Conservation (phyloP, 2,113 vertebrate genomes). For the Xenopus borealis region DNA sequence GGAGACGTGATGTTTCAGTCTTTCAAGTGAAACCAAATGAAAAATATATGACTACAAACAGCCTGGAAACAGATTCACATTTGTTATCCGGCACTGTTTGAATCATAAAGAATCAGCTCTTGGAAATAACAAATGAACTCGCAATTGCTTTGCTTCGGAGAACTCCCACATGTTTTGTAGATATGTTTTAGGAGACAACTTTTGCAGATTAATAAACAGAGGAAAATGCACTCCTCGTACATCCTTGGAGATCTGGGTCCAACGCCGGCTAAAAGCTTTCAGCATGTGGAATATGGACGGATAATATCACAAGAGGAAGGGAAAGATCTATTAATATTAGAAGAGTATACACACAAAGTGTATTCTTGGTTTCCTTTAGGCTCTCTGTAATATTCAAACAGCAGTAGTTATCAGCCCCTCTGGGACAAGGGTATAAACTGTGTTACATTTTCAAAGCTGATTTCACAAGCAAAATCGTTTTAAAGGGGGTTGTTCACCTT, state of each 20-base stretch:
- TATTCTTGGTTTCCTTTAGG: conserved; percentile 28
- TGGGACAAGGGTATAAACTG: background rate
- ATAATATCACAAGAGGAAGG: conserved; percentile 42
- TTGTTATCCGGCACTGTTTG: conserved; percentile 54
- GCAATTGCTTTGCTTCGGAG: conserved; percentile 65
- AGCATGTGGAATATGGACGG: conserved; percentile 53
- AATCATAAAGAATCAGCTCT: conserved; percentile 69
- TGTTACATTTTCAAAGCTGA: background rate
- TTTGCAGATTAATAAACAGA: conserved; percentile 56
- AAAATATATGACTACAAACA: conserved; percentile 59
- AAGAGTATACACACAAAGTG: conserved; percentile 47
- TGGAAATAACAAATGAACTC: conserved; percentile 74
- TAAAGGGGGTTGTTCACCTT: too few relatives aligned
- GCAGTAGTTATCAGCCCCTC: background rate
- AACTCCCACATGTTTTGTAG: conserved; percentile 67
- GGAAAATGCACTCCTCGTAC: background rate
- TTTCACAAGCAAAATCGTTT: background rate
- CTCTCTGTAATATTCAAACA: background rate
- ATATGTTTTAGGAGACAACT: conserved; percentile 55
- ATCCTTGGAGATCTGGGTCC: conserved; percentile 51
- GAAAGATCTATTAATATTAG: conserved; percentile 40
- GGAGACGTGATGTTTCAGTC: conserved; percentile 38
- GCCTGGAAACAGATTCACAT: conserved; percentile 51
- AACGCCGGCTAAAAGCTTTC: conserved; percentile 50
- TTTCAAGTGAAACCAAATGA: conserved; percentile 55